phyloP scores from a whole-genome alignment of 2,888 invertebrate genomes.

The Chloroclysta siterata region DNA sequence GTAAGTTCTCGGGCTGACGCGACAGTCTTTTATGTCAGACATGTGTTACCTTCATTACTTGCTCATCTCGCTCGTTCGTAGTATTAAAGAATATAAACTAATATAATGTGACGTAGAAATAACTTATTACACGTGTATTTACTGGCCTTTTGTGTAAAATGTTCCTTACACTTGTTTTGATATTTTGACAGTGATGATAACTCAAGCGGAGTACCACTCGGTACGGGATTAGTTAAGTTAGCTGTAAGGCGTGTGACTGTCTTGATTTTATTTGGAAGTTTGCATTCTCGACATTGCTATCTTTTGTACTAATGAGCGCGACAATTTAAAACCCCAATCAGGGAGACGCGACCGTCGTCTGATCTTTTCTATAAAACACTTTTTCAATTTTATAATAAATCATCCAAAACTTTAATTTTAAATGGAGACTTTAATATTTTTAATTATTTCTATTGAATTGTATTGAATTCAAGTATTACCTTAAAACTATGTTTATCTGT shows the following conservation, averaged over 20 bases:
- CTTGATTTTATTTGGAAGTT: slow-evolving; percentile 58
- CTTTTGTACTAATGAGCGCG: slow-evolving; percentile 47
- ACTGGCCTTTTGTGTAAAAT: slow-evolving; percentile 75
- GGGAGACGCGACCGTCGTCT: slow-evolving; percentile 46
- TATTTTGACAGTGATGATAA: slow-evolving; percentile 52
- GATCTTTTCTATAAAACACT: slow-evolving; percentile 47
- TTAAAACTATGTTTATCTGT: slow-evolving; percentile 57
- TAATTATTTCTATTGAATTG: slow-evolving; percentile 56
- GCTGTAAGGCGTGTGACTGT: slow-evolving; percentile 75
- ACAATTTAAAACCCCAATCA: slow-evolving; percentile 70
- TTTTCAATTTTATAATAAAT: slow-evolving; percentile 44
- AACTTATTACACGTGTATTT: slow-evolving; percentile 74
- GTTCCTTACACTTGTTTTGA: slow-evolving; percentile 66
- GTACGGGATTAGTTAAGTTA: slow-evolving; percentile 73
- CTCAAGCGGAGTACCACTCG: slow-evolving; percentile 61
- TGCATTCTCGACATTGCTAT: slow-evolving; percentile 58
- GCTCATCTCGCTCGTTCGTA: slow-evolving; percentile 77
- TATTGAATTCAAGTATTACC: slow-evolving; percentile 65
- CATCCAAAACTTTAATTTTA: slow-evolving; percentile 51
- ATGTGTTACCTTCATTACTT: slow-evolving; percentile 62
- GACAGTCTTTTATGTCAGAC: slow-evolving; percentile 43
- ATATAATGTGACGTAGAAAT: slow-evolving; percentile 77
- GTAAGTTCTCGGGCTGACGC: slow-evolving; percentile 54
- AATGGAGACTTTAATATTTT: slow-evolving; percentile 62
- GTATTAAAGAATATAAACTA: slow-evolving; percentile 62